Percentiles rank a stretch among this genome's conserved stretches.
Evolutionary conservation across 2,888 invertebrate genomes (phyloP).

Genomic region (Drosophila multiciliata): DNA sequence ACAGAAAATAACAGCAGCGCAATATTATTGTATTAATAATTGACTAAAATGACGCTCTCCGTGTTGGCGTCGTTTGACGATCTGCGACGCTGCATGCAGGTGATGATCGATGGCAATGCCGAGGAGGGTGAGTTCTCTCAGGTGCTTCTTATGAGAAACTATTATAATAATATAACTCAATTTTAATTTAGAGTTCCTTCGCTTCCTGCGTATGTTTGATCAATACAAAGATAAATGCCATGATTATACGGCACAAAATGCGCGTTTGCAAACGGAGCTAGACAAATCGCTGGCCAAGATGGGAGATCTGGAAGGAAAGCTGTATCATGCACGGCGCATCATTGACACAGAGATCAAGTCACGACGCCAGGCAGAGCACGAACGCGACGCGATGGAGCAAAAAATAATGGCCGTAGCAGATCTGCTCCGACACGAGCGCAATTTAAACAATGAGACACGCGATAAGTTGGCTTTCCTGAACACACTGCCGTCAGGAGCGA

Average conservation of each 20-base stretch:
- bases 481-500: conserved; percentile 84
- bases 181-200: conserved; percentile 88
- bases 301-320: conserved; percentile 91
- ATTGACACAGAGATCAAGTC: conserved; percentile 92
- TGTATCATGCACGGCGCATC: conserved; percentile 92
- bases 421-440: conserved; percentile 89
- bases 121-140: conserved; percentile 87
- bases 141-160: not conserved
- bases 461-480: conserved; percentile 93
- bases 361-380: conserved; percentile 89
- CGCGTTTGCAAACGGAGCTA: conserved; percentile 89
- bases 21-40: not conserved
- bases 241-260: conserved; percentile 89
- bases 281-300: conserved; percentile 90
- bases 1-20: not conserved
- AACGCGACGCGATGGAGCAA: conserved; percentile 90
- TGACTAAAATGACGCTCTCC: conserved; percentile 86
- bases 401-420: conserved; percentile 91
- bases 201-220: conserved; percentile 90
- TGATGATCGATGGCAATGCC: conserved; percentile 88
- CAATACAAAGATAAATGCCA: conserved; percentile 90
- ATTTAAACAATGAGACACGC: conserved; percentile 91
- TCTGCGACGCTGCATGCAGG: conserved; percentile 88
- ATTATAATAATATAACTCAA: not conserved
- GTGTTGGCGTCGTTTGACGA: conserved; percentile 90